Percentiles rank a stretch among this genome's conserved stretches.
Conservation (phyloP, 1,140 invertebrate species). For the Zelostemma sp. region DNA sequence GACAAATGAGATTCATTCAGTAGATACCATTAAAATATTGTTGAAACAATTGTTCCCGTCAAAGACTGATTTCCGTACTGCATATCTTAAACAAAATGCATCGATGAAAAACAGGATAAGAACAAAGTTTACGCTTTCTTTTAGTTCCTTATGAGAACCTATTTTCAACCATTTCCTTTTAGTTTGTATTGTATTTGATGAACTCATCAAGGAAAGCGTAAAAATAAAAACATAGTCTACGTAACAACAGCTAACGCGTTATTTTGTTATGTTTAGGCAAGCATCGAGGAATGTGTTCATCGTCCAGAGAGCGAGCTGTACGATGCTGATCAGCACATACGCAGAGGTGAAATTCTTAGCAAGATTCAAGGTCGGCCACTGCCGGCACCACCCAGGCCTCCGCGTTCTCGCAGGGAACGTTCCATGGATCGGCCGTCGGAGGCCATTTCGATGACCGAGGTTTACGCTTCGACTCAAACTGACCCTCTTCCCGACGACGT, state of each 20-base stretch:
- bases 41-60: no score
- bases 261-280: no score
- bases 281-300: conserved; percentile 73
- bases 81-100: no score
- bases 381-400: conserved; percentile 84
- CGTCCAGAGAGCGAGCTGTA: conserved; percentile 45
- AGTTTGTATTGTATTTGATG: no score
- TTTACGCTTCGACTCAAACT: conserved; percentile 83
- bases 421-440: conserved; percentile 20
- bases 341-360: conserved; percentile 78
- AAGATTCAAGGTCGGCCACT: conserved; percentile 86
- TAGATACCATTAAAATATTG: no score
- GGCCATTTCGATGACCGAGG: conserved; percentile 68
- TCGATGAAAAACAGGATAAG: no score
- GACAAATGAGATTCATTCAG: no score
- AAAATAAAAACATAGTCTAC: not conserved
- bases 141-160: no score
- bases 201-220: no score
- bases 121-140: no score
- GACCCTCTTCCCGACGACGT: conserved; percentile 84
- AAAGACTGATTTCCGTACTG: no score
- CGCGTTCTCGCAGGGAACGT: conserved; percentile 69
- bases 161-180: no score
- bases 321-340: conserved; percentile 72
- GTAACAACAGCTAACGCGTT: not conserved